Evolutionary conservation across 2,797 vertebrate genomes (phyloP), one percentile per base, ranked within the genome.

Genomic region (Lacerta viridis): DNA sequence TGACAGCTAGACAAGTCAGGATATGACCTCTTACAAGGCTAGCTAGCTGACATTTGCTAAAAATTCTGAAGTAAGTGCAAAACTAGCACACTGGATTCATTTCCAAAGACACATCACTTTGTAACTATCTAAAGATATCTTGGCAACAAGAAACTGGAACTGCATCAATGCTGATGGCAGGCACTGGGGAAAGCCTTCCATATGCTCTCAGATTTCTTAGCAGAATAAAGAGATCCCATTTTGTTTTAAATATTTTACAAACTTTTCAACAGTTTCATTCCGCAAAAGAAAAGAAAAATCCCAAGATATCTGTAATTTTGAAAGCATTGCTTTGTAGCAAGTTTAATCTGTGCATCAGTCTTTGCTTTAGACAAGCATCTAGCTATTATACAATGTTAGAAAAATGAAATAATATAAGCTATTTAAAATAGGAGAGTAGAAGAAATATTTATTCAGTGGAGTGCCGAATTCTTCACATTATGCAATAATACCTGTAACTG

Each of bases 281-380:
- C 0, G 3, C 50, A 55, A 55, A 55, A 55, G 2, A 69, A 91
- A 23, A 93, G 33, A 33, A 89, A 77, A 72, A 4, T 29, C 83
- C 29, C 36, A 7, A 84, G 84, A 89, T 87, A n/a, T 10, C 23
- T 66, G 15, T 75, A 76, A 0, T 36, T 90, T 93, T 91, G 68
- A 84, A 90, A 80, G 9, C 29, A 46, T 18, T 27, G 85, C 89
- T 93, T 23, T n/a, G 5, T 72, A 75, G 89, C 68, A 90, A 86
- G 90, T 82, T 29, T 36, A 43, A 27, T 33, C 43, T 4, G 1
- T 86, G 4, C 5, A 66, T 43, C 71, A 79, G 85, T 92, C 69
- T 79, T 82, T 33, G 43, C 80, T 84, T 61, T 76, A 77, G 76
- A 87, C 11, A 20, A n/a, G 87, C 29, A 23, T 92, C 91, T 83